phyloP scores from a whole-genome alignment of 2,888 invertebrate genomes.

The Nomada ruficornis region DNA sequence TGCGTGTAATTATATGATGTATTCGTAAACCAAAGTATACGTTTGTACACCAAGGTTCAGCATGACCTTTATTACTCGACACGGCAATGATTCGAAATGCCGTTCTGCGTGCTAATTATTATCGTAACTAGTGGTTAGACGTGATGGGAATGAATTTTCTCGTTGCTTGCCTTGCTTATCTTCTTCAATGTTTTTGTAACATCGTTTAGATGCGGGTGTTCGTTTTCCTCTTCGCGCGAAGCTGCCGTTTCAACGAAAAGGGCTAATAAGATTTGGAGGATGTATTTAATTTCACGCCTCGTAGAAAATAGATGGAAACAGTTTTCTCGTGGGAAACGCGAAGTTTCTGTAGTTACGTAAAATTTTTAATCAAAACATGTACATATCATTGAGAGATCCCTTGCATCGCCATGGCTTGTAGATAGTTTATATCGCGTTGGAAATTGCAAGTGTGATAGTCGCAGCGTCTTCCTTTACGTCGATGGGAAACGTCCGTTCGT shows the following conservation, averaged over 20 bases:
- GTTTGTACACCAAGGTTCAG: conserved; percentile 63
- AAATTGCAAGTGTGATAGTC: not conserved
- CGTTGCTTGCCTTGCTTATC: conserved; percentile 48
- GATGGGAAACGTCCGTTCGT: too few relatives aligned
- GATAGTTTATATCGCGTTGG: too few relatives aligned
- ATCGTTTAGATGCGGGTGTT: conserved; percentile 36
- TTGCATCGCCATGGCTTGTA: too few relatives aligned
- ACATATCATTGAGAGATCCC: too few relatives aligned
- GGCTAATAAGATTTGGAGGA: not conserved
- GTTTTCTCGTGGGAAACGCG: too few relatives aligned
- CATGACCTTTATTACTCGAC: conserved; percentile 52
- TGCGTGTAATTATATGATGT: conserved; percentile 65
- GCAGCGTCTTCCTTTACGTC: too few relatives aligned
- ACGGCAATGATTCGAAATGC: conserved; percentile 49
- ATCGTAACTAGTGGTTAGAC: conserved; percentile 47
- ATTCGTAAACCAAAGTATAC: conserved; percentile 78
- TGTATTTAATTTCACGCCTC: not conserved
- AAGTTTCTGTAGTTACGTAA: too few relatives aligned
- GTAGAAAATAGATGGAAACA: not conserved
- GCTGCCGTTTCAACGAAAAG: conserved; percentile 18
- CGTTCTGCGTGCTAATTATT: conserved; percentile 61
- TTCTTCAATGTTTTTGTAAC: conserved; percentile 36
- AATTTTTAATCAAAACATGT: too few relatives aligned
- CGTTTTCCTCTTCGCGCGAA: conserved; percentile 47
- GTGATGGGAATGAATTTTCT: conserved; percentile 16